Evolutionary conservation across 1,140 invertebrate genomes (phyloP).

Genomic region (Caenorhabditis elegans): WBcel235 BX284604.4:6787501-6788000

Average conservation of each 20-base stretch:
- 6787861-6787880: too few relatives aligned
- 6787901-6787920: too few relatives aligned
- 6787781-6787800: slow-evolving; percentile 56
- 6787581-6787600: slow-evolving; percentile 75
- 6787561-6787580: slow-evolving; percentile 28
- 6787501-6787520: slow-evolving; percentile 88
- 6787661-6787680: slow-evolving; percentile 86
- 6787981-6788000: background rate
- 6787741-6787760: slow-evolving; percentile 39
- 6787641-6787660: slow-evolving; percentile 83
- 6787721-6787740: slow-evolving; percentile 78
- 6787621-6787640: slow-evolving; percentile 83
- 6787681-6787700: slow-evolving; percentile 88
- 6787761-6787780: slow-evolving; percentile 57
- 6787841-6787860: too few relatives aligned
- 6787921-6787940: too few relatives aligned
- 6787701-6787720: slow-evolving; percentile 85
- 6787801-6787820: slow-evolving; percentile 46
- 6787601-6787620: slow-evolving; percentile 89
- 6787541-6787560: slow-evolving; percentile 78
- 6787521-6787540: slow-evolving; percentile 86
- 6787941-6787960: too few relatives aligned
- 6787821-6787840: background rate
- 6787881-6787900: too few relatives aligned
- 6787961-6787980: too few relatives aligned